A percentile compares a stretch with the other conserved stretches of the same genome.
Conservation (phyloP, 2,113 vertebrate species). For the Triplophysa siluroides region DNA sequence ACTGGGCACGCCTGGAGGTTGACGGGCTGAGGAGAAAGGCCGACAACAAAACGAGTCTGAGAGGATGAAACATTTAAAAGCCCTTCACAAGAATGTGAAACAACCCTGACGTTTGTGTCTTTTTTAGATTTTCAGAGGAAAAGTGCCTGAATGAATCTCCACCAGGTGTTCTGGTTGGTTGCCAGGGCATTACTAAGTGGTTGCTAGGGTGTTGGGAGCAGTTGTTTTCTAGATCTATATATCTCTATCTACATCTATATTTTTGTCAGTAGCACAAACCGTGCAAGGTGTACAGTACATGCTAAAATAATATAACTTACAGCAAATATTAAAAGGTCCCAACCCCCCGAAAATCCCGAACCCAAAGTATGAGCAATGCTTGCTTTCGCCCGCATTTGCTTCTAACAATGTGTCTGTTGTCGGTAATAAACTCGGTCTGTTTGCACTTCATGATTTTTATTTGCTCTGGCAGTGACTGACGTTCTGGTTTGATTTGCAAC, state of each 20-base stretch:
- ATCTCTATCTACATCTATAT: too few species aligned
- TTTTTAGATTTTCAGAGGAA: background rate
- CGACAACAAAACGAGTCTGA: slow-evolving; percentile 6
- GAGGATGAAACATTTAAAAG: slow-evolving; percentile 27
- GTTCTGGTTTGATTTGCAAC: slow-evolving; percentile 38
- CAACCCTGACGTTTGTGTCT: background rate
- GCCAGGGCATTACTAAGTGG: too few species aligned
- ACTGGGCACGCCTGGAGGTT: slow-evolving; percentile 73
- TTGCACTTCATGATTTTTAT: slow-evolving; percentile 23
- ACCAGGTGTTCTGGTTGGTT: background rate
- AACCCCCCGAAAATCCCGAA: background rate
- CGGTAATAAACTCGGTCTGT: slow-evolving; percentile 11
- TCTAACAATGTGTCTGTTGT: slow-evolving; percentile 17
- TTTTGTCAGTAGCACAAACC: too few species aligned
- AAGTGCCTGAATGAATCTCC: background rate
- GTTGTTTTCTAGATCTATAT: too few species aligned
- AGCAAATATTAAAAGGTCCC: too few species aligned
- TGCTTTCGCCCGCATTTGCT: background rate
- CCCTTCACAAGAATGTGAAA: background rate
- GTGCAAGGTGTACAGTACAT: too few species aligned
- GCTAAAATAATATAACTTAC: too few species aligned
- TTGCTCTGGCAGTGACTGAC: slow-evolving; percentile 39
- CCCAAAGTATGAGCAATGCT: background rate
- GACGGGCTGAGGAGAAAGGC: slow-evolving; percentile 72
- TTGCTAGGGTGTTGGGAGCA: too few species aligned